phyloP scores from a whole-genome alignment of 2,888 invertebrate genomes.

The Leptura quadrifasciata region DNA sequence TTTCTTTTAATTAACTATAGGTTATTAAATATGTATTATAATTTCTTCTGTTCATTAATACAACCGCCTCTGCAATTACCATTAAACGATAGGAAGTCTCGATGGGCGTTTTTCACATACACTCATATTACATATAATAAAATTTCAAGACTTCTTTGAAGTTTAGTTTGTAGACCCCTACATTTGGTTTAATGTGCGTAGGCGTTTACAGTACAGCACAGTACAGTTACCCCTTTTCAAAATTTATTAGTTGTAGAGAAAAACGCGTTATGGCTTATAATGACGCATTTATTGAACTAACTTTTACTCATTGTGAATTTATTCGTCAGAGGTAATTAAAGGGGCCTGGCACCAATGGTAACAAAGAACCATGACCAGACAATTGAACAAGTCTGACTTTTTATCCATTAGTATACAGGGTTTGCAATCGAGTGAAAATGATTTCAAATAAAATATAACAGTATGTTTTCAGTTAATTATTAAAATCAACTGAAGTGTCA shows the following conservation, averaged over 20 bases:
- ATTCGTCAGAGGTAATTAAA: neutral
- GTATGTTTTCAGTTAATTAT: no score
- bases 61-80: neutral
- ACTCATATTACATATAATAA: neutral
- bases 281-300: neutral
- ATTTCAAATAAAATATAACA: neutral
- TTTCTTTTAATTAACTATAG: no score
- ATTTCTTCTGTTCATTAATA: neutral
- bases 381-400: neutral
- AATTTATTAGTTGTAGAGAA: neutral
- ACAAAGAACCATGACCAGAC: neutral
- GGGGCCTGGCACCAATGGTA: neutral
- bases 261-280: neutral
- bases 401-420: neutral
- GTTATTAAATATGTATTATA: neutral
- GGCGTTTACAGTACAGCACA: neutral
- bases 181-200: neutral
- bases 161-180: neutral
- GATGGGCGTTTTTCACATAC: neutral
- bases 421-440: neutral
- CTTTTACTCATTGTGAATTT: neutral
- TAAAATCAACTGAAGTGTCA: no score
- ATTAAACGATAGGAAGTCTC: neutral
- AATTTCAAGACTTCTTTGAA: neutral
- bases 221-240: neutral